Base-by-base conservation (phyloP, 2,888 invertebrate species). In the Mallateleia sp. region DNA sequence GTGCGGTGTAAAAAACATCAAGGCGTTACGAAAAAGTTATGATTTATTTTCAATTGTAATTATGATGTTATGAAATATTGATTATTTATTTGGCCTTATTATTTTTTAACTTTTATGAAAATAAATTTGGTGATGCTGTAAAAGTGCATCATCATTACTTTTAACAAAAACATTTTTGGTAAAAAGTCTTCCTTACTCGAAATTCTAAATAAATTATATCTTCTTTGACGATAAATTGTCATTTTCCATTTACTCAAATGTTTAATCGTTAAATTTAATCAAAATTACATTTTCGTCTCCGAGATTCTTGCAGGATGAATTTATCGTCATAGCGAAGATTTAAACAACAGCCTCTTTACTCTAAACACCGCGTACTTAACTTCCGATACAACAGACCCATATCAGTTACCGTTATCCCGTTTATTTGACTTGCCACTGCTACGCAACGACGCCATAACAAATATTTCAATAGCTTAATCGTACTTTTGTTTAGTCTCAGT, bases 381-480 rank as follows among this genome's bases (percentile, higher is more conserved):
- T 38, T 2, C 38, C 38, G 11, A 14, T 32, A 56, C 56, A 56
- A 56, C n/a, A 14, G n/a, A 32, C 5, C 3, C 56, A 14, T 64
- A 64, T 47, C 64, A 47, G 64, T 64, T 47, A 64, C 47, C 45
- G 47, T 64, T 64, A 64, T 64, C 64, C 28, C 64, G 47, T 64
- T 64, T 64, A 64, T 64, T 64, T 45, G 25, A 64, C 64, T 64
- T 34, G 38, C 38, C 11, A 38, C 38, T 11, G 38, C 38, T 38
- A 34, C 18, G 38, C 28, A 47, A 28, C 66, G 66, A 9, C n/a
- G 47, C 18, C 67, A 34, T 67, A 67, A 52, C 32, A 32, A 14
- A 67, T 67, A 67, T 67, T 67, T 67, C 67, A 67, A 52, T 67
- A 25, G 52, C 32, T 50, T 67, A 32, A 67, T 67, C 5, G 50